These are phyloP conservation scores for Papilio xuthus DNA, from an alignment of 1,140 invertebrate species.

Conservation along the genomic window DNA sequence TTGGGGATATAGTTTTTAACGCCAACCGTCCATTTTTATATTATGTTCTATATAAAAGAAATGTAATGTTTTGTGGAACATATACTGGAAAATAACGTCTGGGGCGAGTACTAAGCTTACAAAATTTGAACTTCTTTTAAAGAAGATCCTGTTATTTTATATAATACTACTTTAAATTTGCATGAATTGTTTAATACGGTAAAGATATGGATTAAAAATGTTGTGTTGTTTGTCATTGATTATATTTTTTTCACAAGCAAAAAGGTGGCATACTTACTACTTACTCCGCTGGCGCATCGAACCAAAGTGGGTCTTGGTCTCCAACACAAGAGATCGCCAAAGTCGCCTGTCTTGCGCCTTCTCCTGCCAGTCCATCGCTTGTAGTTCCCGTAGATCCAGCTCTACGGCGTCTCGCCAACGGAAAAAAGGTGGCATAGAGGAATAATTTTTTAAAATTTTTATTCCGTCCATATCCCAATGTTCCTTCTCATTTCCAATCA, in stretches of 20 bases:
- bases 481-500: neutral
- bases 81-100: slow-evolving; percentile 36
- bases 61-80: slow-evolving; percentile 46
- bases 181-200: neutral
- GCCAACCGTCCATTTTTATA: slow-evolving; percentile 45
- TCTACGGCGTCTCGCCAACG: too few species aligned
- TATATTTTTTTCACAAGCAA: too few species aligned
- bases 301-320: too few species aligned
- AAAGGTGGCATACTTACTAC: too few species aligned
- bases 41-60: slow-evolving; percentile 42
- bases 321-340: too few species aligned
- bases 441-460: too few species aligned
- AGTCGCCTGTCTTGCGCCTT: too few species aligned
- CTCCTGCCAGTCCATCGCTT: too few species aligned
- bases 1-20: slow-evolving; percentile 28
- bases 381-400: too few species aligned
- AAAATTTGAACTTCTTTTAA: neutral
- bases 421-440: too few species aligned
- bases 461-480: neutral
- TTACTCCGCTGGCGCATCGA: too few species aligned
- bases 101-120: neutral
- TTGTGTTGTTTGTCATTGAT: neutral
- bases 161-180: neutral
- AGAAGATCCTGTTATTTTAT: neutral
- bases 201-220: neutral